Base-by-base conservation (phyloP, 2,888 invertebrate species). In the Hyposoter dolosus region DNA sequence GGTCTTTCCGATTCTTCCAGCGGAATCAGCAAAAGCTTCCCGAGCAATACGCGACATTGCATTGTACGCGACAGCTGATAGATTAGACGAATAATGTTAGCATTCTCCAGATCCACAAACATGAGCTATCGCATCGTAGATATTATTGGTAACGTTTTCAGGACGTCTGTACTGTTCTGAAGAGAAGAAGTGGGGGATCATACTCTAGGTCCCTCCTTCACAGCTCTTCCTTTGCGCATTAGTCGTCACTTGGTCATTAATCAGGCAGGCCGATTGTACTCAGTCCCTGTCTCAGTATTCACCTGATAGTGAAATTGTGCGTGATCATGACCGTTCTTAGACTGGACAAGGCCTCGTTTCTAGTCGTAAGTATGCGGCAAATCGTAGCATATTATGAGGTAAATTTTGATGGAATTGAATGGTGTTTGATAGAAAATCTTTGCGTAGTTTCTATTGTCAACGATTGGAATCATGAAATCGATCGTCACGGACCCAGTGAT, bases 41-140 rank as follows among this genome's bases (percentile, higher is more conserved):
- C 43, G 23, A 7, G 28, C 23, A 23, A 66, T 66, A 60, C 85
- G 88, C 88, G 80, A n/a, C 47, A 84, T 87, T 90, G 90, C 89
- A 90, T 88, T 77, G 80, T 56, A 17, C 23, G 15, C 6, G 0
- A 28, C 23, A 47, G 15, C 43, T 17, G 17, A 74, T 63, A 53
- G 86, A 88, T 88, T 83, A 81, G 56, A 85, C 89, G 90, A 91
- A 86, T 90, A 91, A 92, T 91, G 89, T 90, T 89, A 89, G 86
- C 87, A 89, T 89, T 90, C 90, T 90, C 82, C 82, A 53, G 43
- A 47, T 69, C 76, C 63, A 69, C 60, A 66, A 35, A 63, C 45
- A 56, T 40, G 45, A 86, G 56, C 82, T 78, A 80, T 43, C 69
- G 28, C 28, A 12, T 23, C 3, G 56, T 56, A 71, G 85, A 88